Evolutionary conservation across 1,140 invertebrate genomes (phyloP).

Genomic region (Anastrepha obliqua): DNA sequence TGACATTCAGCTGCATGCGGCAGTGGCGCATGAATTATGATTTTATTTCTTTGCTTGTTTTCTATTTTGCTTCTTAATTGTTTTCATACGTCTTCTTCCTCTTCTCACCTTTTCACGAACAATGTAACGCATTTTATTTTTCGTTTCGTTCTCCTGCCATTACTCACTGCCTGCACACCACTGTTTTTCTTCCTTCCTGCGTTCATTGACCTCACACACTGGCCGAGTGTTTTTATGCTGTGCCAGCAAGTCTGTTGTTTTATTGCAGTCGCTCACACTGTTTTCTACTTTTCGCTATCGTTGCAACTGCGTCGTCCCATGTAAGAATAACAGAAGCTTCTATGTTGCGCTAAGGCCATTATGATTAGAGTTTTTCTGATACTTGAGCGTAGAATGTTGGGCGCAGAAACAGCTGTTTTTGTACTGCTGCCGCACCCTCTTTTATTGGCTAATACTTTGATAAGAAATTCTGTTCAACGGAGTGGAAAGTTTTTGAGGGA

Average conservation of each 20-base stretch:
- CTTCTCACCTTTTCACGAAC: no score
- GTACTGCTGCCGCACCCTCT: not conserved
- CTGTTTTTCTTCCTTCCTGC: not conserved
- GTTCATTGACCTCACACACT: slow-evolving; percentile 52
- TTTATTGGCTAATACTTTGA: not conserved
- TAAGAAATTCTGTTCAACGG: not conserved
- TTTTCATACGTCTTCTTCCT: not conserved
- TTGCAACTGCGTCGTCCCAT: slow-evolving; percentile 3
- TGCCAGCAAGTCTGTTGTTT: not conserved
- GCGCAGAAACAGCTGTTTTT: slow-evolving; percentile 19
- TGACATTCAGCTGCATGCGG: not conserved
- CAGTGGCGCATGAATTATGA: not conserved
- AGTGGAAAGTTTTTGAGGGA: not conserved
- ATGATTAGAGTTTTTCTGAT: not conserved
- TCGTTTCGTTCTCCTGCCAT: not conserved
- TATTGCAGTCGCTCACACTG: not conserved
- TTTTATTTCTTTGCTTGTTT: not conserved
- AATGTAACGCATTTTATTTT: no score
- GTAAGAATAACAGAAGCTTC: not conserved
- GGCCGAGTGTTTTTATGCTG: slow-evolving; percentile 32
- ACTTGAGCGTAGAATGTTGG: not conserved
- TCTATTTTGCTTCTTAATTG: not conserved
- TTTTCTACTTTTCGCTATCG: not conserved
- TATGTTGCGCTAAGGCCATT: not conserved
- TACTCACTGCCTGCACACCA: no score